phyloP scores from a whole-genome alignment of 2,113 vertebrate species.

The Hyperoodon ampullatus region DNA sequence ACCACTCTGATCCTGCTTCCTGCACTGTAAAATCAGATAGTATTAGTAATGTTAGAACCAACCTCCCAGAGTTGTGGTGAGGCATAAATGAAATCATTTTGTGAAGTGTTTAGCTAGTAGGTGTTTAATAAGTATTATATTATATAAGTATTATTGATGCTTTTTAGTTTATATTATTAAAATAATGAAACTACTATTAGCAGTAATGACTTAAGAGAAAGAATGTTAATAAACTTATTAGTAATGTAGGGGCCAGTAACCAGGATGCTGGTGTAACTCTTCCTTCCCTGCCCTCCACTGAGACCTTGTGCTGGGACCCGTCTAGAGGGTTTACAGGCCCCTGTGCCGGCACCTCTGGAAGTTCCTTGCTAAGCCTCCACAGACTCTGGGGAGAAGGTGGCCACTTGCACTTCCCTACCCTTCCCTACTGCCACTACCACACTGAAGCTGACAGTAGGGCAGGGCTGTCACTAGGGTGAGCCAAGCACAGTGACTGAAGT shows the following conservation, averaged over 20 bases:
- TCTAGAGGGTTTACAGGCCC: not conserved
- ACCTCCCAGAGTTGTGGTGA: not conserved
- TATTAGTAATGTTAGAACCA: not conserved
- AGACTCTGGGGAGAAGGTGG: not conserved
- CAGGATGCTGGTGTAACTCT: not conserved
- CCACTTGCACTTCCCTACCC: not conserved
- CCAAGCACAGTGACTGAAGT: not conserved
- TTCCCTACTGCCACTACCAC: not conserved
- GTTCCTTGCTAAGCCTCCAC: not conserved
- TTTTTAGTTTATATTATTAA: conserved; percentile 41
- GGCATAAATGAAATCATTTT: not conserved
- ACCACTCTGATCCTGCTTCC: not conserved
- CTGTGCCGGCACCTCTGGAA: not conserved
- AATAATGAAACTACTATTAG: not conserved
- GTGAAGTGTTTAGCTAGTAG: not conserved
- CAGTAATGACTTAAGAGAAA: conserved; percentile 20
- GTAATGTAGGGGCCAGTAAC: not conserved
- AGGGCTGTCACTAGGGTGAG: not conserved
- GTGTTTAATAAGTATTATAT: not conserved
- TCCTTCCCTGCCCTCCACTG: not conserved
- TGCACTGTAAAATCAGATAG: not conserved
- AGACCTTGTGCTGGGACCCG: not conserved
- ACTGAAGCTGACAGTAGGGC: not conserved
- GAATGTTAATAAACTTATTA: not conserved
- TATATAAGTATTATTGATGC: not conserved